phyloP scores from a whole-genome alignment of 2,888 invertebrate species.

The Polydrusus tereticollis region DNA sequence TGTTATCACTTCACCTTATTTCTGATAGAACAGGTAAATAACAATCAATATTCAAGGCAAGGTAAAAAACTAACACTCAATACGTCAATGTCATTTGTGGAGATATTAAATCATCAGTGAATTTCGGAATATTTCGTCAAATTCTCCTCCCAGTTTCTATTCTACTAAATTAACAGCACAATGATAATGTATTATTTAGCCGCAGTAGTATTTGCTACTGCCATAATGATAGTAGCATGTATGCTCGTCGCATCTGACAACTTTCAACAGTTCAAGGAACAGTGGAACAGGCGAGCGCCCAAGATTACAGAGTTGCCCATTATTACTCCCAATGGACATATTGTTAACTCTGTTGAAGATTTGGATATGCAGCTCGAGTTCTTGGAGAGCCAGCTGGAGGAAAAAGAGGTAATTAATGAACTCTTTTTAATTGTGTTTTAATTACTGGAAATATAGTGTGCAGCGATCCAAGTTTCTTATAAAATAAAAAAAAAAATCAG shows the following conservation, averaged over 20 bases:
- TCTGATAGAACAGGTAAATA: no score
- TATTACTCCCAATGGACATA: slow-evolving; percentile 55
- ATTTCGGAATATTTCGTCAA: background rate
- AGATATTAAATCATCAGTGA: slow-evolving; percentile 10
- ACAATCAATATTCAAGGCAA: no score
- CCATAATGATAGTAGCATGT: slow-evolving; percentile 57
- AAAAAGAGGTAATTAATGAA: slow-evolving; percentile 53
- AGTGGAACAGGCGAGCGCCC: slow-evolving; percentile 41
- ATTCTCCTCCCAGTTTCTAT: background rate
- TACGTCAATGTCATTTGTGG: background rate
- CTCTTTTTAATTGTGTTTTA: no score
- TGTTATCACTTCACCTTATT: no score
- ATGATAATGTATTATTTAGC: slow-evolving; percentile 26
- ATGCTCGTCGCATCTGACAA: slow-evolving; percentile 57
- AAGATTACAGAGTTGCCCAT: slow-evolving; percentile 57
- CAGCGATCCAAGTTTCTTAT: no score
- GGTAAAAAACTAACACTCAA: background rate
- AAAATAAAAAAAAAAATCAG: no score
- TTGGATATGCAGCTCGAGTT: slow-evolving; percentile 60
- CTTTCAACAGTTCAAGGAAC: slow-evolving; percentile 56
- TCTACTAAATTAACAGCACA: background rate
- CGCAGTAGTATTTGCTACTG: slow-evolving; percentile 33
- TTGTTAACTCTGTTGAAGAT: slow-evolving; percentile 60
- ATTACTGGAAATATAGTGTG: no score
- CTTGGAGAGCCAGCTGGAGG: slow-evolving; percentile 58